These are phyloP conservation scores for Pollimyrus isidori DNA, from an alignment of 2,113 vertebrate species.

Conservation along the genomic window DNA sequence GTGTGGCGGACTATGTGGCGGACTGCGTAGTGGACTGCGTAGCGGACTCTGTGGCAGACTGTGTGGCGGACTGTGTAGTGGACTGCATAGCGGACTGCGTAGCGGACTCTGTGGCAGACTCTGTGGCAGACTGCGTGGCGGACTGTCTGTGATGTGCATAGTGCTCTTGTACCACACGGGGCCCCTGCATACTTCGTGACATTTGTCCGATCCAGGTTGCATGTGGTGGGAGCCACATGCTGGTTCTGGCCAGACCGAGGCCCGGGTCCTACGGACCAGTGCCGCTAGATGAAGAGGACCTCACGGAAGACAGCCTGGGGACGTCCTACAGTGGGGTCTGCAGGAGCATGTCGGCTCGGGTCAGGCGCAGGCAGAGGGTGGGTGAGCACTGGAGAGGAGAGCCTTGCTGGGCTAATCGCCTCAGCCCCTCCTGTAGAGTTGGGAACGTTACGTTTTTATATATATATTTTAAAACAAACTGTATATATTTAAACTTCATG, in stretches of 20 bases:
- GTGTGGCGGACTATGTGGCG: too few relatives aligned
- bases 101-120: too few relatives aligned
- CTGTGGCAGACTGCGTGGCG: too few relatives aligned
- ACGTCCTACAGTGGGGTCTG: conserved; percentile 47
- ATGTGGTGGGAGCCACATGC: conserved; percentile 91
- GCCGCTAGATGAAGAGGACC: conserved; percentile 55
- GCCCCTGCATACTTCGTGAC: neutral
- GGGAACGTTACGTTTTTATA: neutral
- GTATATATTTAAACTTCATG: neutral
- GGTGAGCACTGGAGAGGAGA: conserved; percentile 12
- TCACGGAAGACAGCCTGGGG: conserved; percentile 55
- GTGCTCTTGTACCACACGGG: neutral
- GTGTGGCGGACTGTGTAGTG: too few relatives aligned
- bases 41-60: too few relatives aligned
- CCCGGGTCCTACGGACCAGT: conserved; percentile 34
- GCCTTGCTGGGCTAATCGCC: neutral
- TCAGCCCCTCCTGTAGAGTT: neutral
- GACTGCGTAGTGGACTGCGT: too few relatives aligned
- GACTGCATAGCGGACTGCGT: too few relatives aligned
- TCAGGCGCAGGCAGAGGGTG: conserved; percentile 84
- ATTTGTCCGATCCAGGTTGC: conserved; percentile 57
- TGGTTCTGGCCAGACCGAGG: conserved; percentile 77
- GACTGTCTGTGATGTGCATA: neutral
- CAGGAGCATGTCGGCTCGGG: conserved; percentile 71
- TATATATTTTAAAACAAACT: neutral